Percentiles rank a stretch among this genome's conserved stretches.
These are phyloP conservation scores for Ptychadena robeensis DNA, from an alignment of 2,797 vertebrate species.

Conservation along the genomic window DNA sequence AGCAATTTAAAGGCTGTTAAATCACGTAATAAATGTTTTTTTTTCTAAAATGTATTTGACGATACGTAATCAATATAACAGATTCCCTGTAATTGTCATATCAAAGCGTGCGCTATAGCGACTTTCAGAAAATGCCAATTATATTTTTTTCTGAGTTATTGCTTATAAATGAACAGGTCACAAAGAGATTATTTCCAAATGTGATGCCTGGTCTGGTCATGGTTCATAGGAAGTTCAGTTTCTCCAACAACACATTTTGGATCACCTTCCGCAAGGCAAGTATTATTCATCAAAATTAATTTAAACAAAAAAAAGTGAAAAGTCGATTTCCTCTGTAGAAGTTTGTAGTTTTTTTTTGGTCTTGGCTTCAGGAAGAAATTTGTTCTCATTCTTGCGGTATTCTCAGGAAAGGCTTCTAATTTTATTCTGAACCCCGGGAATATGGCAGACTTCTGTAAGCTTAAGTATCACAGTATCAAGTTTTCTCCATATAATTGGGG, in stretches of 20 bases:
- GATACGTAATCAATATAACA: background rate
- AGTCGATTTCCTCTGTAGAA: background rate
- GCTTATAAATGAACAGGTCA: conserved; percentile 13
- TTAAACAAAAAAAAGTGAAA: background rate
- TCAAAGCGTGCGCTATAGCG: background rate
- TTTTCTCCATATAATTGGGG: conserved; percentile 7
- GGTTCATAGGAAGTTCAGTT: conserved; percentile 28
- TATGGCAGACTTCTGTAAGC: conserved; percentile 1
- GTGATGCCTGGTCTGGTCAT: background rate
- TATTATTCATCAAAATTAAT: conserved; percentile 30
- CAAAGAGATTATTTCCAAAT: conserved; percentile 37
- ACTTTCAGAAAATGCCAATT: conserved; percentile 1
- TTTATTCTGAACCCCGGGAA: conserved; percentile 30
- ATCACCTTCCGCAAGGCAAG: conserved; percentile 20
- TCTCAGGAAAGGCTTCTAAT: conserved; percentile 30
- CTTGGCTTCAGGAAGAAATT: background rate
- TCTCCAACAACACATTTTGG: background rate
- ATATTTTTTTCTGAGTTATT: conserved; percentile 38
- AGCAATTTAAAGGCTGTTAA: background rate
- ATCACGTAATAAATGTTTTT: background rate
- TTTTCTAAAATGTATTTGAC: background rate
- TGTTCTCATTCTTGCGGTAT: conserved; percentile 1
- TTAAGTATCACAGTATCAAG: conserved; percentile 21
- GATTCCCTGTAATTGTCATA: background rate
- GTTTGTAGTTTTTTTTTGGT: background rate